These are phyloP conservation scores for Pandion haliaetus DNA, from an alignment of 2,113 vertebrate species.

Conservation along the genomic window DNA sequence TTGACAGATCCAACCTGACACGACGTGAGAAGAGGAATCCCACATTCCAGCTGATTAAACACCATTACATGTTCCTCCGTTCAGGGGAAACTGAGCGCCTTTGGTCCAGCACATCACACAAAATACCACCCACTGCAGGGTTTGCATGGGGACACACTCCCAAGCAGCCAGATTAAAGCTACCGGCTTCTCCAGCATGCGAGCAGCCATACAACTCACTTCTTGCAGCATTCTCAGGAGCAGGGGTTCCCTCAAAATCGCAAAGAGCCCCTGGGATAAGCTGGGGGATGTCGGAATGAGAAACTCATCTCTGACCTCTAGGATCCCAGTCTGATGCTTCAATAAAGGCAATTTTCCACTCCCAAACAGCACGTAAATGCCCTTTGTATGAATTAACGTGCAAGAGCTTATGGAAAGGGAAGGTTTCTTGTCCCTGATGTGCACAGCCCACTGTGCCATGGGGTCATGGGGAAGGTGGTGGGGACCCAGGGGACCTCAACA, in stretches of 20 bases:
- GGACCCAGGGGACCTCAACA: not conserved
- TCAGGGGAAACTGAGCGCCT: not conserved
- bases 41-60: not conserved
- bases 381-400: not conserved
- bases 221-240: fast-evolving
- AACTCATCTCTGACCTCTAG: not conserved
- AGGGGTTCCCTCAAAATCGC: not conserved
- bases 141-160: not conserved
- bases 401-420: not conserved
- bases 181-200: fast-evolving
- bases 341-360: not conserved
- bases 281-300: not conserved
- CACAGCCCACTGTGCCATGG: not conserved
- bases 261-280: not conserved
- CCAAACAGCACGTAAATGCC: not conserved
- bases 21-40: not conserved
- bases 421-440: not conserved
- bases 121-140: not conserved
- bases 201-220: not conserved
- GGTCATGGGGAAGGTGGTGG: not conserved
- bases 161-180: not conserved
- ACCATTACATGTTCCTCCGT: not conserved
- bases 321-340: not conserved
- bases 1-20: not conserved
- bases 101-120: not conserved